Percentiles rank a stretch among this genome's conserved stretches.
phyloP scores from a whole-genome alignment of 2,113 vertebrate genomes.

The Salvelinus fontinalis region DNA sequence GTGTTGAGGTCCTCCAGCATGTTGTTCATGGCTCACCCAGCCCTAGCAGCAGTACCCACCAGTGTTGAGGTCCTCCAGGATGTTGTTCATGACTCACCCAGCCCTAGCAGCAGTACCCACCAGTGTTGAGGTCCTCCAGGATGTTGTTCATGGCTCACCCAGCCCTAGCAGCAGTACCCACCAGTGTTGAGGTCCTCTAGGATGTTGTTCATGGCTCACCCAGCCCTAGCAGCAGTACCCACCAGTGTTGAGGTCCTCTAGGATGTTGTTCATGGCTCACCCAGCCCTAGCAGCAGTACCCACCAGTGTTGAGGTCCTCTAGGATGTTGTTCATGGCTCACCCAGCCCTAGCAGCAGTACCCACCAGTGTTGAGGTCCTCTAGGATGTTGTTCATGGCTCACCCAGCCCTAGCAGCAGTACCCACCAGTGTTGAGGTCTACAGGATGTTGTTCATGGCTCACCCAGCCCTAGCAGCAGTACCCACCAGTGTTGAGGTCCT shows the following conservation, averaged over 20 bases:
- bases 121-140: too few species aligned
- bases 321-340: background rate
- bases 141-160: too few species aligned
- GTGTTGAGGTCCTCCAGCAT: slow-evolving; percentile 73
- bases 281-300: background rate
- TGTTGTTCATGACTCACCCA: too few species aligned
- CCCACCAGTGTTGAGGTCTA: slow-evolving; percentile 84
- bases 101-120: too few species aligned
- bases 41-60: too few species aligned
- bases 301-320: background rate
- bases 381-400: slow-evolving; percentile 93
- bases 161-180: too few species aligned
- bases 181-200: too few species aligned
- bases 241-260: slow-evolving; percentile 87
- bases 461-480: slow-evolving; percentile 2
- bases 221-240: slow-evolving; percentile 13
- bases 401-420: slow-evolving; percentile 1
- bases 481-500: slow-evolving; percentile 74
- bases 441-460: slow-evolving; percentile 93
- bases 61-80: too few species aligned
- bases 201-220: slow-evolving; percentile 88
- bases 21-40: too few species aligned
- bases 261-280: slow-evolving; percentile 93
- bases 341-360: background rate
- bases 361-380: slow-evolving; percentile 50